Base-by-base conservation (phyloP, 92 coral and sea anemone genomes). In the Actinernus sp. region DNA sequence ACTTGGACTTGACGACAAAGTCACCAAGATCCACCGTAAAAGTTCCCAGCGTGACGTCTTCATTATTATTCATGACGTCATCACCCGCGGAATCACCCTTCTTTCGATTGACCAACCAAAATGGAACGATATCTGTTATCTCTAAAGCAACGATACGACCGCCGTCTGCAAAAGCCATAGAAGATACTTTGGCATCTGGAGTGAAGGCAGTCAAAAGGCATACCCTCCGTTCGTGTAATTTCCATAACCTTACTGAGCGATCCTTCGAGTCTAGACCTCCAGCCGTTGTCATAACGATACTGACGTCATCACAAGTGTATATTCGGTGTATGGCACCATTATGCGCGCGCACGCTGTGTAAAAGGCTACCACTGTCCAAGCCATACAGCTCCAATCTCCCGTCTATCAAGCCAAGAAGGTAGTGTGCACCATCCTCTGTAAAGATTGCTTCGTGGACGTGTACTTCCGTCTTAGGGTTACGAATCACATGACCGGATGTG, bases 181-280 rank as follows among this genome's bases (percentile, higher is more conserved):
- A 86, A 7, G 92, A 86, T n/a, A 86, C 55, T 24, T 86, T 86
- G n/a, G 92, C 92, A 21, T 86, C 92, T 24, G 92, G 92, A 14
- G 92, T 86, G 36, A 86, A 86, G 23, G 68, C 76, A 3, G 92
- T 57, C 9, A 81, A 57, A 17, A 66, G 54, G 1, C 28, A 24
- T 0, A 86, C 28, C 24, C 39, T 46, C 3, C 52, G 55, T 28
- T 50, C 68, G n/a, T 40, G 41, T 4, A 74, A 45, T 46, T 31
- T 58, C 92, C 92, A 86, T 11, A 86, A 48, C 6, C 78, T 57
- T 26, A 86, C 55, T 26, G 92, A 86, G 10, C 92, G 83, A 52
- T 86, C 92, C 56, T 86, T 86, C 38, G 92, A 86, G 74, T 86
- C 92, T 46, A 86, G 58, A 17, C 88, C 88, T 1, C 92, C 92